A percentile compares a stretch with the other conserved stretches of the same genome.
phyloP scores from a whole-genome alignment of 2,888 invertebrate species.

The Andrena praecox region DNA sequence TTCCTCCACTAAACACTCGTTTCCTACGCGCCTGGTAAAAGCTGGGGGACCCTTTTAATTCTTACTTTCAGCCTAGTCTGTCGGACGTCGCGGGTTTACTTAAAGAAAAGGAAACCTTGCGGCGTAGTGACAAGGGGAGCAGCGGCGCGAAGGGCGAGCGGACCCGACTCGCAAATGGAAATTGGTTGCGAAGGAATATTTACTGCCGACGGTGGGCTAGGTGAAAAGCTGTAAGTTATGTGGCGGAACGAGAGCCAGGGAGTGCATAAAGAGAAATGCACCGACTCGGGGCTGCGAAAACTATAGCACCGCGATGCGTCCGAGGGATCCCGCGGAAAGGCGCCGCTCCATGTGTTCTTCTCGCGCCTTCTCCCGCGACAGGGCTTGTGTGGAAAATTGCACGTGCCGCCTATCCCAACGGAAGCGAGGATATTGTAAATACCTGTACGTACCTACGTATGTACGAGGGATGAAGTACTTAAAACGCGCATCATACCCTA shows the following conservation, averaged over 20 bases:
- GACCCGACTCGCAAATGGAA: conserved; percentile 66
- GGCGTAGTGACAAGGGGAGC: not conserved
- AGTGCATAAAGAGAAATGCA: conserved; percentile 55
- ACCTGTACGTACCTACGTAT: not conserved
- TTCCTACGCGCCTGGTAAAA: conserved; percentile 15
- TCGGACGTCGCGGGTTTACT: conserved; percentile 10
- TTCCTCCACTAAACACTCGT: conserved; percentile 41
- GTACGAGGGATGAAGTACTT: conserved; percentile 55
- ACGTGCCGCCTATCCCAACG: not conserved
- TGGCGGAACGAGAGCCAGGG: conserved; percentile 41
- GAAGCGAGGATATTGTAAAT: conserved; percentile 1
- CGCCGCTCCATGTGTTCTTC: conserved; percentile 4
- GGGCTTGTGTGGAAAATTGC: not conserved
- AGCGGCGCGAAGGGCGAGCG: conserved; percentile 22
- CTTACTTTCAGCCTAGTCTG: conserved; percentile 37
- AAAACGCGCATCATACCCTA: conserved; percentile 62
- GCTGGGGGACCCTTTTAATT: conserved; percentile 56
- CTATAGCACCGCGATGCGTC: conserved; percentile 16
- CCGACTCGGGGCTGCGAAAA: conserved; percentile 31
- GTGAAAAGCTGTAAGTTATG: conserved; percentile 65
- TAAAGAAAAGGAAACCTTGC: conserved; percentile 32
- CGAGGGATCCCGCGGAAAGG: conserved; percentile 2
- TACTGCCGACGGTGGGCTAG: conserved; percentile 61
- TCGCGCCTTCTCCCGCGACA: not conserved
- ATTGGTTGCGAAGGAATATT: conserved; percentile 71